Base-by-base conservation (phyloP, 2,113 vertebrate genomes). In the Steatornis caripensis region DNA sequence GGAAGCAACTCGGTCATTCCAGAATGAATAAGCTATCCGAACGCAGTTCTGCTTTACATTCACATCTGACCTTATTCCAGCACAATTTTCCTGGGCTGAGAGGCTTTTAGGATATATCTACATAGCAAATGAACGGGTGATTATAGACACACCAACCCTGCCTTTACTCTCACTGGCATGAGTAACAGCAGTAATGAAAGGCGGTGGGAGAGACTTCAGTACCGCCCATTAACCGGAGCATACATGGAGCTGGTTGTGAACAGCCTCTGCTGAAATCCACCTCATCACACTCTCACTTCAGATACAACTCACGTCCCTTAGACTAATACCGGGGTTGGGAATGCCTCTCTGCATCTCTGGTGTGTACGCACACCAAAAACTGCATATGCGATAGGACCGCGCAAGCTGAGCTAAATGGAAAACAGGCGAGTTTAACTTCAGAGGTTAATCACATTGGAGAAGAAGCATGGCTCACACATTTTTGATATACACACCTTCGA, bases 101-200 rank as follows among this genome's bases (percentile, higher is more conserved):
- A 95, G 48, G 72, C 64, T 97, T 87, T 89, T 82, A 91, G 74
- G 94, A 75, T 39, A 8, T 64, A 95, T 97, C 95, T 96, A 91
- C 95, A 94, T 95, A 87, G 89, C 87, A 96, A 95, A 96, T 79
- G 68, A 95, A 89, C 1, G 8, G 37, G 84, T 87, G 93, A 96
- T 94, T 95, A 94, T 46, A 95, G 84, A 72, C 89, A 71, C 76
- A 93, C 74, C 87, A 93, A 58, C 29, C 57, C 22, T 26, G 89
- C 91, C 78, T 96, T 69, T 94, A 93, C 95, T 96, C 78, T 96
- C 82, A 78, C 87, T 87, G 78, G 74, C 43, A 72, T 95, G 94
- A 96, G 58, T 86, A 96, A 96, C 66, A 93, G 83, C 84, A 46
- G 75, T 95, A 93, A 97, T 95, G 95, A 97, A 95, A 95, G 95